Evolutionary conservation across 2,797 vertebrate genomes (phyloP).

Genomic region (Anomalospiza imberbis): DNA sequence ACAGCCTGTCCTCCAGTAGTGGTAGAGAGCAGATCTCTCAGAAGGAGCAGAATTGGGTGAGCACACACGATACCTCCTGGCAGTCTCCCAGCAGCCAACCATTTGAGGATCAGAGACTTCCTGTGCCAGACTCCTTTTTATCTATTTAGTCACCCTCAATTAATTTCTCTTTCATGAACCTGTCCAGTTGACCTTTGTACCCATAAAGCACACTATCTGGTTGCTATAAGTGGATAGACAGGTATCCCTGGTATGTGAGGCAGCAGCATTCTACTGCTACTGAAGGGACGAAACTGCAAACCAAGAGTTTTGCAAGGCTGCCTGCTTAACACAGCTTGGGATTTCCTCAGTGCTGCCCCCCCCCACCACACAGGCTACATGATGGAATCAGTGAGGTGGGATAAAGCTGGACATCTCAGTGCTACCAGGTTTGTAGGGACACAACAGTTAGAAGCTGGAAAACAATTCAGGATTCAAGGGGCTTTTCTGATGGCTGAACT

Average conservation of each 20-base stretch:
- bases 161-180: constrained; percentile 63
- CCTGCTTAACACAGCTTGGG: neutral
- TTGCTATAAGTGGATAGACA: constrained; percentile 49
- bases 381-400: neutral
- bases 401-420: neutral
- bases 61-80: neutral
- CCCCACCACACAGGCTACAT: accelerated
- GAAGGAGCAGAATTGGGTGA: neutral
- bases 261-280: constrained; percentile 37
- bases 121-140: constrained; percentile 51
- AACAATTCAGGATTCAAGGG: neutral
- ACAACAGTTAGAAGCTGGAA: neutral
- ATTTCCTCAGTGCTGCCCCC: neutral
- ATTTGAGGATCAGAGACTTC: constrained; percentile 51
- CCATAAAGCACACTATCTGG: constrained; percentile 45
- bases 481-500: neutral
- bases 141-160: constrained; percentile 67
- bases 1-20: neutral
- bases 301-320: neutral
- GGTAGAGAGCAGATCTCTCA: neutral
- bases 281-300: constrained; percentile 14
- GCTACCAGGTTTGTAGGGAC: neutral
- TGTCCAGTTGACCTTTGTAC: constrained; percentile 64
- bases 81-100: constrained; percentile 33
- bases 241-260: constrained; percentile 35